Evolutionary conservation across 2,888 invertebrate species (phyloP).

Genomic region (Drosophila setosimentum): DNA sequence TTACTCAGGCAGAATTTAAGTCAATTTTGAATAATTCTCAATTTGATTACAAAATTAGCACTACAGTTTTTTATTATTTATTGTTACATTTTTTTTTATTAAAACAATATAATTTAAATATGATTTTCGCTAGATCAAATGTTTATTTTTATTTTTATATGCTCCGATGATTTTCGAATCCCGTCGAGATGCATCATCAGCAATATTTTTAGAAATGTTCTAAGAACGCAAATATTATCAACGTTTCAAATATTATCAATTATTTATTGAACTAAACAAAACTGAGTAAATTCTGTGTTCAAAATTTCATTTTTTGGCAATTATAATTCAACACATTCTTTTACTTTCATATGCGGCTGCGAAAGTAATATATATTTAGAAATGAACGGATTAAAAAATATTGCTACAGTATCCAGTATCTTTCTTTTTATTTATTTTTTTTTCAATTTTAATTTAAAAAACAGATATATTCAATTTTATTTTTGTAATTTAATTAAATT

Average conservation of each 20-base stretch:
- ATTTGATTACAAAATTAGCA: background rate
- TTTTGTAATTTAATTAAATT: background rate
- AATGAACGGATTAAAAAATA: too few relatives aligned
- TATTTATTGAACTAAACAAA: background rate
- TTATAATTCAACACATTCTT: background rate
- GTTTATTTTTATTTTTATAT: background rate
- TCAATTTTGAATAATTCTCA: background rate
- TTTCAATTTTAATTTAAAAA: background rate
- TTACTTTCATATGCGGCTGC: too few relatives aligned
- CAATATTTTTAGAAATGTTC: background rate
- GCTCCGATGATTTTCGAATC: too few relatives aligned
- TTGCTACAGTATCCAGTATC: background rate
- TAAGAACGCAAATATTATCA: background rate
- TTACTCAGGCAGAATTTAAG: background rate
- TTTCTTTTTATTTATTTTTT: background rate
- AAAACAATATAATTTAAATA: background rate
- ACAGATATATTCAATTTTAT: background rate
- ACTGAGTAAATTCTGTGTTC: background rate
- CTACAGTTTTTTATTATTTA: background rate
- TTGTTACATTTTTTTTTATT: background rate
- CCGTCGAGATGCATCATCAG: too few relatives aligned
- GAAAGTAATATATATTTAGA: background rate
- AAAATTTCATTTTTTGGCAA: background rate
- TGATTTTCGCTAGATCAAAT: background rate
- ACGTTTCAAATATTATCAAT: background rate